Evolutionary conservation across 2,113 vertebrate genomes (phyloP), one percentile per base, ranked within the genome.

Genomic region (Cavia porcellus): DNA sequence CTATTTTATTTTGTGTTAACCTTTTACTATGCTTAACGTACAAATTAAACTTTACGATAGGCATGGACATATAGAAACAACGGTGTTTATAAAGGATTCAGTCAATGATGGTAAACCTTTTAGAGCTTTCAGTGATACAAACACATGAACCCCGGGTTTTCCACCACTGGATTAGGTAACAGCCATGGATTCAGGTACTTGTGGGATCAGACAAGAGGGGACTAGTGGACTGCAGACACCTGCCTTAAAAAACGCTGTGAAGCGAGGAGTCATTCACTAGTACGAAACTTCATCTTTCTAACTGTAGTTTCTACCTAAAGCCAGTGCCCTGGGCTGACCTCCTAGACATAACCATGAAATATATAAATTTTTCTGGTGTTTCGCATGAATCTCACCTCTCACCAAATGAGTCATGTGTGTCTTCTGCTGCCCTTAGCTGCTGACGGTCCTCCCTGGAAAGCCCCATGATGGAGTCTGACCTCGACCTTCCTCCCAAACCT

Each of bases 351-450:
- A 13, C 28, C 79, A 70, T 22, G 22, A 91, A 55, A 2, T n/a
- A 0, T 0, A 32, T 77, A 38, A 61, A 20, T 95, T 10, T 55
- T n/a, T 13, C 5, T n/a, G 59, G 5, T 38, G 22, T 0, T 19
- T 77, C 68, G 47, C 50, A 1, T 25, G 59, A 4, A 14, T 10
- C 25, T 74, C 42, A 42, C 30, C n/a, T 83, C n/a, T n/a, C n/a
- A n/a, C 38, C 79, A 15, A 92, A 32, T 1, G 3, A 75, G 47
- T 38, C 15, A 12, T 45, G 13, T 38, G 61, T 45, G 14, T 0
- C 19, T 10, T 72, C n/a, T 80, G 61, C 12, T 52, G 13, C 12
- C 50, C n/a, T 93, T 86, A 45, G 32, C 14, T 61, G 13, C 9
- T 70, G 45, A 52, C 2, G 22, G 2, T n/a, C 17, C 79, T 38